These are phyloP conservation scores for Atrina japonica DNA, from an alignment of 2,888 invertebrate genomes.

Conservation along the genomic window DNA sequence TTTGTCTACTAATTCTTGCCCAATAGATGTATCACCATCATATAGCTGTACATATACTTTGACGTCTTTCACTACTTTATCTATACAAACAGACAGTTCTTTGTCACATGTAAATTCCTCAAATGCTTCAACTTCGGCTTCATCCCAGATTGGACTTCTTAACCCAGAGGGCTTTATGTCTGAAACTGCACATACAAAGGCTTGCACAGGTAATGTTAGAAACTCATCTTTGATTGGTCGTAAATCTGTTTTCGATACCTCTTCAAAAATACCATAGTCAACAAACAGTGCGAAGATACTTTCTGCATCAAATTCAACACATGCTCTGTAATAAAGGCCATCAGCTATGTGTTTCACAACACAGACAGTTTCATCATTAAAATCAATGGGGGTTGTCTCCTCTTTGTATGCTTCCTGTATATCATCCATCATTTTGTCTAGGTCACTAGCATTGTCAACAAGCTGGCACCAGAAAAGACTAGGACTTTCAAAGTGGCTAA, in stretches of 20 bases:
- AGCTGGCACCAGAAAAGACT: constrained; percentile 65
- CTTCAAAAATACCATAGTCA: constrained; percentile 57
- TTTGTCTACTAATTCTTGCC: constrained; percentile 31
- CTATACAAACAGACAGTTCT: constrained; percentile 30
- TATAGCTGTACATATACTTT: constrained; percentile 32
- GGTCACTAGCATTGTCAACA: constrained; percentile 43
- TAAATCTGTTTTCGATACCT: constrained; percentile 51
- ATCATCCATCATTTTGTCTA: constrained; percentile 52
- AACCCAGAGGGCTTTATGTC: constrained; percentile 50
- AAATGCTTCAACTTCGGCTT: constrained; percentile 47
- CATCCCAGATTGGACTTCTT: constrained; percentile 45
- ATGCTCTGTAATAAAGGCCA: constrained; percentile 53
- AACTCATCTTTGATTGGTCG: constrained; percentile 57
- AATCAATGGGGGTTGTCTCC: constrained; percentile 7
- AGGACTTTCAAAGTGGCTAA: constrained; percentile 54
- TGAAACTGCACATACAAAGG: constrained; percentile 59
- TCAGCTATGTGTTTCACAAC: constrained; percentile 42
- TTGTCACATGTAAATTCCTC: constrained; percentile 50
- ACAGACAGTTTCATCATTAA: constrained; percentile 38
- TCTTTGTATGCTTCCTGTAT: constrained; percentile 53
- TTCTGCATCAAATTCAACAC: constrained; percentile 40
- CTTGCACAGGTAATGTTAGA: constrained; percentile 64
- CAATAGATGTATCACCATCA: constrained; percentile 33
- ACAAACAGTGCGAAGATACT: constrained; percentile 59
- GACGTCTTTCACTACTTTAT: constrained; percentile 6